These are phyloP conservation scores for Melieria omissa DNA, from an alignment of 2,888 invertebrate genomes.

Conservation along the genomic window DNA sequence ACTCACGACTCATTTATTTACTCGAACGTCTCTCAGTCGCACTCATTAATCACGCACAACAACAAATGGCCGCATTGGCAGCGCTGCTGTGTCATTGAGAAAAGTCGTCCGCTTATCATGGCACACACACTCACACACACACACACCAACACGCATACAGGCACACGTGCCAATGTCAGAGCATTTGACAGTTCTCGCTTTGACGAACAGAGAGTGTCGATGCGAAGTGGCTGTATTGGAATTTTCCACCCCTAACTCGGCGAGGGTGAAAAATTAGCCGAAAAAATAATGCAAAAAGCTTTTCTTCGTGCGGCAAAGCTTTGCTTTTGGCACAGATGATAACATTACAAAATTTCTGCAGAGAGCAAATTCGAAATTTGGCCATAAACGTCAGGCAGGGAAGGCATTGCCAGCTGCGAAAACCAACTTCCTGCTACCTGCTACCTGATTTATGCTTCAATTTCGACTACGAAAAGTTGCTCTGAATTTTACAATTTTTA, in stretches of 20 bases:
- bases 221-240: too few species aligned
- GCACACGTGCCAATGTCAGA: neutral
- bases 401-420: too few species aligned
- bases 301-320: neutral
- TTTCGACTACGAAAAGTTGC: too few species aligned
- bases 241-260: conserved; percentile 9
- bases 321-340: neutral
- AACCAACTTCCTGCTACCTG: too few species aligned
- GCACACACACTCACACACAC: conserved; percentile 6
- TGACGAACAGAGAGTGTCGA: too few species aligned
- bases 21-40: neutral
- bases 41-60: conserved; percentile 2
- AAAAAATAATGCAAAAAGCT: conserved; percentile 14
- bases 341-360: neutral
- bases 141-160: neutral
- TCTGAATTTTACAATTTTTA: too few species aligned
- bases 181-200: neutral
- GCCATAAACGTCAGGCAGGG: neutral
- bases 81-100: conserved; percentile 39
- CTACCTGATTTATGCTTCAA: too few species aligned
- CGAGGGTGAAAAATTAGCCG: conserved; percentile 3
- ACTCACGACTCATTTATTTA: too few species aligned
- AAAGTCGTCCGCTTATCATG: conserved; percentile 37
- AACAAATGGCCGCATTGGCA: neutral
- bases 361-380: neutral